Evolutionary conservation across 2,888 invertebrate genomes (phyloP).

Genomic region (Thelaira solivaga): DNA sequence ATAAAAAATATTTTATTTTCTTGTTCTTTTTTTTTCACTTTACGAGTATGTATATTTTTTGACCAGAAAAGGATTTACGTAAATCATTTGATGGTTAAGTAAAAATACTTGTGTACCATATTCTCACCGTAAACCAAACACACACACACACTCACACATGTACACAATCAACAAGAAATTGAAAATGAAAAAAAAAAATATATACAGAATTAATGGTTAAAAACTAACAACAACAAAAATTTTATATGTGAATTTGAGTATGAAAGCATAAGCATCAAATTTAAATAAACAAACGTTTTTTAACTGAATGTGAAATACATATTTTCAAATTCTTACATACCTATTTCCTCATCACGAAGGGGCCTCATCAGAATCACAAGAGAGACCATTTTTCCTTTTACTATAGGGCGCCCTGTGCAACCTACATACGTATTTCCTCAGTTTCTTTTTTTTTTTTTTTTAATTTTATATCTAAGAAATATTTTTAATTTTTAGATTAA

Average conservation of each 20-base stretch:
- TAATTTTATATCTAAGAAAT: too few species aligned
- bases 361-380: too few species aligned
- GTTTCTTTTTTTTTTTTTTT: too few species aligned
- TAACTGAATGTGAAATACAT: slow-evolving; percentile 13
- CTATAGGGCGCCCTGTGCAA: too few species aligned
- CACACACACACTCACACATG: too few species aligned
- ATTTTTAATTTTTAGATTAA: too few species aligned
- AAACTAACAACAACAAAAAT: background rate
- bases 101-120: slow-evolving; percentile 51
- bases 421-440: too few species aligned
- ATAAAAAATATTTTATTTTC: slow-evolving; percentile 68
- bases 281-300: slow-evolving; percentile 15
- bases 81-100: slow-evolving; percentile 63
- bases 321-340: too few species aligned
- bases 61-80: slow-evolving; percentile 62
- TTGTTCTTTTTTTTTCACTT: slow-evolving; percentile 50
- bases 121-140: slow-evolving; percentile 54
- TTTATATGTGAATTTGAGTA: slow-evolving; percentile 25
- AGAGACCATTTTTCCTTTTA: too few species aligned
- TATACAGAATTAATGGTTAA: slow-evolving; percentile 43
- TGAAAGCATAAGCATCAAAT: slow-evolving; percentile 39
- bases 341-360: too few species aligned
- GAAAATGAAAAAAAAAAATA: slow-evolving; percentile 14
- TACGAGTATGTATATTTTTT: slow-evolving; percentile 38
- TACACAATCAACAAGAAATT: background rate